phyloP scores from a whole-genome alignment of 2,113 vertebrate species.

The Oryctolagus cuniculus region mOryCun1.1 NC_091439.1:31040001-31040500 shows the following conservation, averaged over 20 bases:
- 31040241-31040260: background rate
- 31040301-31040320: background rate
- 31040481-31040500: constrained; percentile 71
- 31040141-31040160: background rate
- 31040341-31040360: constrained; percentile 69
- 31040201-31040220: background rate
- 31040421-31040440: constrained; percentile 68
- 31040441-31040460: constrained; percentile 69
- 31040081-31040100: background rate
- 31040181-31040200: background rate
- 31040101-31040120: background rate
- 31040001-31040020: constrained; percentile 58
- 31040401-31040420: constrained; percentile 77
- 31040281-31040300: background rate
- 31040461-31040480: constrained; percentile 74
- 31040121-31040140: background rate
- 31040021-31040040: background rate
- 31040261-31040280: background rate
- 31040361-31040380: constrained; percentile 74
- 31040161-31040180: background rate
- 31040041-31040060: no score
- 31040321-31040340: constrained; percentile 14
- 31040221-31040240: background rate
- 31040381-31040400: constrained; percentile 73
- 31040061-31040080: background rate